Base-by-base conservation (phyloP, 2,797 vertebrate genomes). In the Tragelaphus eurycerus region DNA sequence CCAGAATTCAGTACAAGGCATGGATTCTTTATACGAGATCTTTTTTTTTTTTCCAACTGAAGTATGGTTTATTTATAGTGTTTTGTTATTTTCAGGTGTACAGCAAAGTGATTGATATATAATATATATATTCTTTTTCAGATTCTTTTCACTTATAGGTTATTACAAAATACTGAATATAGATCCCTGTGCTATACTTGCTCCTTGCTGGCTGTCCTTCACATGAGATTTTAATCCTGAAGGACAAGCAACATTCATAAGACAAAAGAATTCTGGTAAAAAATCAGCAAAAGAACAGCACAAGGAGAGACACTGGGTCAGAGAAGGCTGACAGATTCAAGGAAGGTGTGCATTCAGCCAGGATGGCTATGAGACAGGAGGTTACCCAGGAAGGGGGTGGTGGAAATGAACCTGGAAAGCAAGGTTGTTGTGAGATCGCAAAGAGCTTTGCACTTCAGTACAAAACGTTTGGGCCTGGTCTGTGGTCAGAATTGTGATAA, bases 241-340 rank as follows among this genome's bases (percentile, higher is more conserved):
- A 57, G 54, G 60, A 90, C 14, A 59, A 95, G 29, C 27, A 60
- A 19, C 19, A 11, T 7, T n/a, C 29, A 1, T 16, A 29, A 86
- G 86, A 57, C 31, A 50, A 60, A 59, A 21, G 52, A 11, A 38
- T 79, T 89, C 86, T 29, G 55, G 48, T 55, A 57, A 83, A 55
- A 31, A 90, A 55, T 3, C 6, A 29, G 52, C 0, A 2, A n/a
- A 11, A 48, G 31, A n/a, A 27, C 54, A 76, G 78, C n/a, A 48
- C 0, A 0, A 5, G 74, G 14, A 2, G 17, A 59, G 71, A 13
- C 19, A 14, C 0, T 23, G 21, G n/a, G 14, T 34, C 46, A 38
- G 0, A 12, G 55, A 87, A 31, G 62, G 29, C 2, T 38, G 21
- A 4, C 6, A 4, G 43, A 57, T 59, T n/a, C 60, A n/a, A 50